Base-by-base conservation (phyloP, 2,888 invertebrate genomes). In the Spialia ferax region DNA sequence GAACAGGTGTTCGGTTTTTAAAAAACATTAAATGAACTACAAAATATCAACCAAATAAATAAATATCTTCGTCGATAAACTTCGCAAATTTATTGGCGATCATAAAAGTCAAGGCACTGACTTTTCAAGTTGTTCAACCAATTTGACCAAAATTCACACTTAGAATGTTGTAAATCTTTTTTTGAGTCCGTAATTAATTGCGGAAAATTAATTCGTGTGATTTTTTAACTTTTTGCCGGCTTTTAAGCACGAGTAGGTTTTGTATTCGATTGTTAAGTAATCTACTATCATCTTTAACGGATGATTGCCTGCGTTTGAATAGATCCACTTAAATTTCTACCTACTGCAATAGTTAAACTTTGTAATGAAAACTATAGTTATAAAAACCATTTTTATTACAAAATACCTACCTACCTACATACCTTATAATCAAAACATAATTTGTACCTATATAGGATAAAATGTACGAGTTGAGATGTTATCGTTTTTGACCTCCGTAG, bases 111-210 rank as follows among this genome's bases (percentile, higher is more conserved):
- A 48, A 56, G 32, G 45, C 20, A 22, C 32, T 52, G 63, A 45
- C 48, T 55, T 63, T 63, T 63, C 13, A 50, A 61, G 45, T 52
- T 35, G 22, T 35, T 35, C 48, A 61, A 50, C 20, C 20, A 18
- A 61, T 50, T 35, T 26, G 35, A 50, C 13, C 0, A 15, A 60
- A n/a, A 45, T 48, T 60, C 29, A 48, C 29, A 29, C 29, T 42
- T 5, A 42, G 15, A 15, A 2, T 8, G 2, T 45, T 18, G 1
- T 18, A 45, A 45, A 45, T 45, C 45, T 18, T 45, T 45, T 45
- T 18, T 45, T 13, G 8, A 6, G 42, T 42, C 15, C 7, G 7
- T 6, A 15, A 15, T 42, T 42, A 42, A 42, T 15, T 42, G 42
- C 7, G 6, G 15, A 15, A 42, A 45, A 45, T 45, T 42, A 18